Evolutionary conservation across 2,888 invertebrate genomes (phyloP), one percentile per base, ranked within the genome.

Genomic region (Volucella bombylans): DNA sequence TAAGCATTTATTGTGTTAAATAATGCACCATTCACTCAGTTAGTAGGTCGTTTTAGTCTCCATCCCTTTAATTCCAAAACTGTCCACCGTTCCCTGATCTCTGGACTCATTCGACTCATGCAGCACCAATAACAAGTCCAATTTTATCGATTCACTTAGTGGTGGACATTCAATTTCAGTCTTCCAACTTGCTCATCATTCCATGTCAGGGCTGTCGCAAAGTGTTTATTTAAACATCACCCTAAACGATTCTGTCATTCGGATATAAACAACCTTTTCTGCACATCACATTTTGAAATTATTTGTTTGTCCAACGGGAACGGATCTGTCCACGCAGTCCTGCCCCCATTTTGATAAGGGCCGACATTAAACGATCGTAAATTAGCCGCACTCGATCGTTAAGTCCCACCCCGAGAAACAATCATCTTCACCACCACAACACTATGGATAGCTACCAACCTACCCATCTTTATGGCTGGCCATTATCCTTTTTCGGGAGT

Each of bases 181-280:
- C 31, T 1, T 1, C 0, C 31, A 31, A 31, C 41, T 18, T 1
- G 39, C 39, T 11, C 43, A 10, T 38, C 38, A 45, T 8, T 9
- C 10, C 45, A 9, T 38, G 12, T 15, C 49, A 31, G 43, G 38
- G 11, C 12, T 15, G 15, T 14, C 14, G 1, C 0, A 52, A 59
- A 54, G 55, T 62, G 67, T 65, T 47, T 50, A 77, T 68, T 65
- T 55, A 77, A 62, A 71, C 65, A 72, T 82, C 82, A 82, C 38
- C 11, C 61, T 62, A 62, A 82, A 77, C 39, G 67, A 45, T 49
- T 43, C 55, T 62, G 71, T 78, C 82, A 41, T 67, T 72, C 38
- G 54, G 71, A 8, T n/a, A 67, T 67, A 72, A 72, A 72, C 73
- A 55, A 62, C 68, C 57, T 55, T 67, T 61, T 54, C 23, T 49